Evolutionary conservation across 1,140 invertebrate genomes (phyloP).

Genomic region (Leguminivora glycinivorella): DNA sequence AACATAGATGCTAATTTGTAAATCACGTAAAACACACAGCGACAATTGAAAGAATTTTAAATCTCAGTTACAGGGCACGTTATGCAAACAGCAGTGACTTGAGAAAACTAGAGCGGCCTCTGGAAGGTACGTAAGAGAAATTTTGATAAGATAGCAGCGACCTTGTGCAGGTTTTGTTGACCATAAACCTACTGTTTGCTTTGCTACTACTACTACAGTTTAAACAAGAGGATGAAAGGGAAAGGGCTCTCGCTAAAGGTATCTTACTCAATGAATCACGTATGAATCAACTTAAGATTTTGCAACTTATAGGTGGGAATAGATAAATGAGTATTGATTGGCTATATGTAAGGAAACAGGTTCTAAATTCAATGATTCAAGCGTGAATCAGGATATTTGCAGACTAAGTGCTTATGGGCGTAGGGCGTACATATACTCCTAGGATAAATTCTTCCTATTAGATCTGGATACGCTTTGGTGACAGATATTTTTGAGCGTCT

Average conservation of each 20-base stretch:
- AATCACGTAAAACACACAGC: conserved; percentile 38
- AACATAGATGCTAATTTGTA: conserved; percentile 30
- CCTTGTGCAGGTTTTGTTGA: conserved; percentile 24
- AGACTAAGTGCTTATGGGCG: too few relatives aligned
- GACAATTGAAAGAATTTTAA: conserved; percentile 16
- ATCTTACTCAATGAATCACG: background rate
- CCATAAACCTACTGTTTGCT: conserved; percentile 18
- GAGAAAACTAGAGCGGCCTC: conserved; percentile 50
- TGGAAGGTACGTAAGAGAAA: conserved; percentile 35
- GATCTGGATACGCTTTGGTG: too few relatives aligned
- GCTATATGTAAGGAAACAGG: background rate
- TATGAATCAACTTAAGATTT: conserved; percentile 3
- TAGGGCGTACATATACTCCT: too few relatives aligned
- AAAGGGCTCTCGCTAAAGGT: background rate
- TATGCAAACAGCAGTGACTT: conserved; percentile 48
- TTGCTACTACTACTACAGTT: conserved; percentile 10
- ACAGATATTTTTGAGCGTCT: too few relatives aligned
- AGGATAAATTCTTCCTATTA: too few relatives aligned
- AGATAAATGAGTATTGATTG: background rate
- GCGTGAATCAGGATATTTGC: conserved; percentile 7
- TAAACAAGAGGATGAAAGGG: background rate
- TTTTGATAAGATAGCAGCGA: conserved; percentile 58
- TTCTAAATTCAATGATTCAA: conserved; percentile 26
- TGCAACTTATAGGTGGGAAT: background rate
- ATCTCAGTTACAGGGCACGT: conserved; percentile 36